These are phyloP conservation scores for Thinocorus orbignyianus DNA, from an alignment of 2,113 vertebrate genomes.

Conservation along the genomic window DNA sequence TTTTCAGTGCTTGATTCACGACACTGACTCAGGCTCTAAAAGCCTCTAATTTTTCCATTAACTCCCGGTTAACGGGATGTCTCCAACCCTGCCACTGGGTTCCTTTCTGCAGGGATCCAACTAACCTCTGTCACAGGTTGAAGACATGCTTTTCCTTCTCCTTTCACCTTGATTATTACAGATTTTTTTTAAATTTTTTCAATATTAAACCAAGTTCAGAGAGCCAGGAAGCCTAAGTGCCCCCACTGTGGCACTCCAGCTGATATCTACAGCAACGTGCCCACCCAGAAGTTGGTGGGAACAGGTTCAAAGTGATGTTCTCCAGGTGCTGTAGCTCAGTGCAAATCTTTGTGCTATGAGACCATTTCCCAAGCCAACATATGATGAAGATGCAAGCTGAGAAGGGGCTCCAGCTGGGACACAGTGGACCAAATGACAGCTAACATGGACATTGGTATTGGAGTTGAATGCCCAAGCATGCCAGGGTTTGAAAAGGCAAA, in stretches of 20 bases:
- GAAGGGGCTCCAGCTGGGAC: neutral
- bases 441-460: neutral
- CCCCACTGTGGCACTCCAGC: neutral
- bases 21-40: neutral
- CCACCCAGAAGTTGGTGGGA: neutral
- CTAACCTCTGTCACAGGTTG: neutral
- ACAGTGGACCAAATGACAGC: accelerated
- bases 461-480: accelerated
- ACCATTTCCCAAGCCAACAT: neutral
- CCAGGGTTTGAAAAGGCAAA: neutral
- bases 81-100: neutral
- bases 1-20: neutral
- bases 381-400: neutral
- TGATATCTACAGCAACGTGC: neutral
- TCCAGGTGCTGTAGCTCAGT: neutral
- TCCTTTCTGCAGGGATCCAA: neutral
- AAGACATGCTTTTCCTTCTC: neutral
- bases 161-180: neutral
- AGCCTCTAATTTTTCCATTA: neutral
- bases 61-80: neutral
- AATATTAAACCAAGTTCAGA: neutral
- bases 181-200: neutral
- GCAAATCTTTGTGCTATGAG: neutral
- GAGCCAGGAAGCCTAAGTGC: neutral
- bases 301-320: neutral